Evolutionary conservation across 2,888 invertebrate species (phyloP), one percentile per base, ranked within the genome.

Genomic region (Andrena hattorfiana): DNA sequence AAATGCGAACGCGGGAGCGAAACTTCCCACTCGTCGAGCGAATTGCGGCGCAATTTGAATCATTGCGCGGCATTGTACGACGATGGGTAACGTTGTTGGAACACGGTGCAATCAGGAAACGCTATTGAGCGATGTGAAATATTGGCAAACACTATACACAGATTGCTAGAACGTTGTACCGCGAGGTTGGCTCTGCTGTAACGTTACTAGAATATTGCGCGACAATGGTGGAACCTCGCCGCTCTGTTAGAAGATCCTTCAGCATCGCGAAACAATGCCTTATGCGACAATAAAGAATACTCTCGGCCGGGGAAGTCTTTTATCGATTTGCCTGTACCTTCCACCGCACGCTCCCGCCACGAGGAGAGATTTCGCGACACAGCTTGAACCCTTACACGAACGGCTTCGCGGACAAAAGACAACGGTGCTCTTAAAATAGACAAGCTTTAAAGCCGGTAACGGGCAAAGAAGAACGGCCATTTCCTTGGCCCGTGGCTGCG

Each of bases 381-480:
- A 42, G 42, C 42, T 42, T 42, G 10, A 23, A 42, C 66, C 20
- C 23, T 13, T 20, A 35, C 35, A 10, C 16, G 28, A 35, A 28
- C 28, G 5, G 2, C n/a, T 60, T 68, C 49, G 51, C 70, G 23
- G 66, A 67, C 60, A 62, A 71, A 35, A 59, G 28, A 48, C 23
- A 16, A 28, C 51, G 6, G 77, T 48, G 16, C 51, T 28, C 49
- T 66, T 67, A 70, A 80, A 70, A 42, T 64, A 51, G 28, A 32
- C 49, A 51, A 64, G 64, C 28, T 16, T 49, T n/a, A 42, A 26
- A 30, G 62, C 42, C 42, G 23, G 10, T 64, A 42, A 23, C 16
- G 20, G 80, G n/a, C 54, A 59, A 72, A 63, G 80, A 72, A 59
- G 56, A 68, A 60, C 80, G 54, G 16, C 74, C 49, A 74, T 66